These are phyloP conservation scores for Noctua comes DNA, from an alignment of 2,888 invertebrate genomes.

Conservation along the genomic window DNA sequence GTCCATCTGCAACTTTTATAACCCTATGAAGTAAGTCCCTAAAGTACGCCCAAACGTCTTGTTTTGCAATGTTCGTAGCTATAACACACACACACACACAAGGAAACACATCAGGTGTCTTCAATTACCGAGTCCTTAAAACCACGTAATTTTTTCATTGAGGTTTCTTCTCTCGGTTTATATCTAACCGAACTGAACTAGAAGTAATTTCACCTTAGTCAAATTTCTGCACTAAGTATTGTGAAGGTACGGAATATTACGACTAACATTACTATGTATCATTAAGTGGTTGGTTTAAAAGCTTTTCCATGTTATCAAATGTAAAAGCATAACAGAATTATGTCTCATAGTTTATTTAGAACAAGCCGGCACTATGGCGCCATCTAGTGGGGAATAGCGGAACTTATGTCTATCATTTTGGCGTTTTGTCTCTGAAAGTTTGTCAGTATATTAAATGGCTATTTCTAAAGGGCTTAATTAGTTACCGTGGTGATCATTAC, in stretches of 20 bases:
- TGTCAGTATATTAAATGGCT: not conserved
- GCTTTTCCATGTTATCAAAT: constrained; percentile 53
- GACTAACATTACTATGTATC: constrained; percentile 13
- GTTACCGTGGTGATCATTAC: not conserved
- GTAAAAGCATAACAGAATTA: constrained; percentile 43
- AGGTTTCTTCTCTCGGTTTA: not conserved
- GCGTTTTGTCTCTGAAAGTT: not conserved
- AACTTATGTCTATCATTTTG: constrained; percentile 14
- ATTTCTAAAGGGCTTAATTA: not conserved
- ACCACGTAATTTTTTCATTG: not conserved
- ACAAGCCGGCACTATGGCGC: constrained; percentile 33
- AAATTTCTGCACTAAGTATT: not conserved
- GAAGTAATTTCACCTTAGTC: not conserved
- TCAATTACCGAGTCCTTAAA: not conserved
- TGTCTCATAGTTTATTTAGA: constrained; percentile 21
- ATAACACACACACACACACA: no score
- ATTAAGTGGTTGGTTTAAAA: constrained; percentile 44
- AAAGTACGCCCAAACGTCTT: not conserved
- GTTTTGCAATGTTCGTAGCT: not conserved
- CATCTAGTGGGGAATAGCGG: constrained; percentile 54
- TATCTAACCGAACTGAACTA: not conserved
- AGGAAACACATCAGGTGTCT: not conserved
- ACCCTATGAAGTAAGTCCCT: no score
- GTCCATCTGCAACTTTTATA: not conserved
- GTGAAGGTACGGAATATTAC: constrained; percentile 12